phyloP scores from a whole-genome alignment of 2,797 vertebrate species.

The Myiotriccus ornatus region DNA sequence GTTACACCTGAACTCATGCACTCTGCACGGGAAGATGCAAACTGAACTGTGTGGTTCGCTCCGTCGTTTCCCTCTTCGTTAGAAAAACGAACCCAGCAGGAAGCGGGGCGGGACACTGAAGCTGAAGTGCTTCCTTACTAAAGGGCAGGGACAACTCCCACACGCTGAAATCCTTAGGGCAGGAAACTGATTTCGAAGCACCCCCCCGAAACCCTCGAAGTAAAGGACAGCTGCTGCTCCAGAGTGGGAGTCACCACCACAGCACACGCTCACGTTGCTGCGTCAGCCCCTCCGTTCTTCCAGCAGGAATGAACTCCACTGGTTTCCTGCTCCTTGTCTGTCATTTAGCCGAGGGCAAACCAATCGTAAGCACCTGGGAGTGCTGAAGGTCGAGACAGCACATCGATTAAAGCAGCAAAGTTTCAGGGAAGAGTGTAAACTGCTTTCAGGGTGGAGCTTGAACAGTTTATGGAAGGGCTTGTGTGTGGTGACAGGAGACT shows the following conservation, averaged over 20 bases:
- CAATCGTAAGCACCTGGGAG: not conserved
- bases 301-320: not conserved
- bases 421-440: not conserved
- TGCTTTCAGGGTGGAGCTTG: not conserved
- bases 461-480: not conserved
- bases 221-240: not conserved
- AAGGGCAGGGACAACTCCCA: not conserved
- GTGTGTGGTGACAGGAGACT: not conserved
- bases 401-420: not conserved
- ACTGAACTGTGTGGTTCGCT: not conserved
- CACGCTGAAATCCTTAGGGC: not conserved
- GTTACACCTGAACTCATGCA: not conserved
- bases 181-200: not conserved
- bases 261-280: not conserved
- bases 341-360: not conserved
- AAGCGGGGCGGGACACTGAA: not conserved
- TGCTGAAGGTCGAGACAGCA: not conserved
- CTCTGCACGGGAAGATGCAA: not conserved
- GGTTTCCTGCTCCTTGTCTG: not conserved
- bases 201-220: not conserved
- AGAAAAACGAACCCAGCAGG: not conserved
- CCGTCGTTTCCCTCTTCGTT: not conserved
- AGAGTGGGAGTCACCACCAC: not conserved
- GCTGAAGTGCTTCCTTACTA: not conserved
- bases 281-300: not conserved